Evolutionary conservation across 2,888 invertebrate species (phyloP), one percentile per base, ranked within the genome.

Genomic region (Monopis laevigella): DNA sequence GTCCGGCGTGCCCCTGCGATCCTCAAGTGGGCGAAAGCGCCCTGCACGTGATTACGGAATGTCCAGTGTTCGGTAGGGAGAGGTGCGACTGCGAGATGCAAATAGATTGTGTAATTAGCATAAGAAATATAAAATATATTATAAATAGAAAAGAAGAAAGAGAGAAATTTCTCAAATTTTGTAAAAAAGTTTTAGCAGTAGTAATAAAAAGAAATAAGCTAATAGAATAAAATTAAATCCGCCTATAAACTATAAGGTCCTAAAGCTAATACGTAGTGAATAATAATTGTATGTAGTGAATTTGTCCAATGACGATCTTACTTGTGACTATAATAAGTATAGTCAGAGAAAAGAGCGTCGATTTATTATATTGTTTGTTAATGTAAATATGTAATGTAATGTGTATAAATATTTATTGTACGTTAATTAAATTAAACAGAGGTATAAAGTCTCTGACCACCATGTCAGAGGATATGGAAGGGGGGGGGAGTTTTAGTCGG

Each of bases 141-240:
- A 8, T 29, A 29, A n/a, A 11, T 5, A 12, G 5, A 29, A 29
- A 11, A 5, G 11, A 6, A 8, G 12, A 29, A 5, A 29, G 29
- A n/a, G 29, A n/a, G 11, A 29, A 5, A 8, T 29, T 29, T 12
- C 29, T 29, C 11, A 11, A 11, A 6, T 29, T 11, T n/a, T 29
- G 29, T n/a, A 6, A 8, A 11, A 11, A 6, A 11, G 29, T 29
- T 5, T 6, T n/a, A 29, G 12, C 10, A 8, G 12, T 8, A 5
- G 29, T 29, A 29, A 29, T 29, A 29, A 12, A 29, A 11, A 29
- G 11, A 29, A 29, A 29, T 29, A 29, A 29, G 12, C 6, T 8
- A 10, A 8, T 8, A 8, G 24, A 6, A 8, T 8, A 11, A n/a
- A n/a, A 8, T 6, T 29, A 29, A 29, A 12, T 11, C 12, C 11